Conservation (phyloP, 2,797 vertebrate species). For the Lepidocolaptes lacrymiger region DNA sequence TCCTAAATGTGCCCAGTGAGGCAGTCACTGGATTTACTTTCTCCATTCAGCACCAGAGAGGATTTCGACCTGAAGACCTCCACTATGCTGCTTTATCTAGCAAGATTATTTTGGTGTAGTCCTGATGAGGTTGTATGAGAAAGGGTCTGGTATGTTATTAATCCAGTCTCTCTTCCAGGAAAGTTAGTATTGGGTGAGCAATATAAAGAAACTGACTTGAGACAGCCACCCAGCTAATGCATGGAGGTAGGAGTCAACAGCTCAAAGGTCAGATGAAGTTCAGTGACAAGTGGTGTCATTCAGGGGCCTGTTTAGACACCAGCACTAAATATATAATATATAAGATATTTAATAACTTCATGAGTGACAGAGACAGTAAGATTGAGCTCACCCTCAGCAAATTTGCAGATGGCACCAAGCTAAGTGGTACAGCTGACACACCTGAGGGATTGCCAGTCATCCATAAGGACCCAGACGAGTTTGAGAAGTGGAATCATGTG, state of each 20-base stretch:
- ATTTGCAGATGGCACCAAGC: neutral
- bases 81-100: neutral
- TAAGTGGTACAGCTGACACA: neutral
- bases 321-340: too few relatives aligned
- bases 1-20: neutral
- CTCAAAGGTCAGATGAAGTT: neutral
- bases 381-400: neutral
- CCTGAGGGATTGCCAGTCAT: neutral
- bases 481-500: rapidly evolving
- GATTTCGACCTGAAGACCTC: neutral
- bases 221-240: neutral
- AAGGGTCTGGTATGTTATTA: neutral
- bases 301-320: neutral
- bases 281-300: neutral
- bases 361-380: neutral
- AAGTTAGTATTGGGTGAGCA: neutral
- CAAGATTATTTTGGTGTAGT: neutral
- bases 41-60: neutral
- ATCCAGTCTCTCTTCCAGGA: neutral
- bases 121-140: neutral
- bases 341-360: neutral
- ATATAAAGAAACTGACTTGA: neutral
- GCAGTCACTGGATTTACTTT: neutral
- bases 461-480: neutral
- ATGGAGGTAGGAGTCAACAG: neutral